Percentiles rank a stretch among this genome's conserved stretches.
These are phyloP conservation scores for Heliornis fulica DNA, from an alignment of 2,113 vertebrate species.

Conservation along the genomic window DNA sequence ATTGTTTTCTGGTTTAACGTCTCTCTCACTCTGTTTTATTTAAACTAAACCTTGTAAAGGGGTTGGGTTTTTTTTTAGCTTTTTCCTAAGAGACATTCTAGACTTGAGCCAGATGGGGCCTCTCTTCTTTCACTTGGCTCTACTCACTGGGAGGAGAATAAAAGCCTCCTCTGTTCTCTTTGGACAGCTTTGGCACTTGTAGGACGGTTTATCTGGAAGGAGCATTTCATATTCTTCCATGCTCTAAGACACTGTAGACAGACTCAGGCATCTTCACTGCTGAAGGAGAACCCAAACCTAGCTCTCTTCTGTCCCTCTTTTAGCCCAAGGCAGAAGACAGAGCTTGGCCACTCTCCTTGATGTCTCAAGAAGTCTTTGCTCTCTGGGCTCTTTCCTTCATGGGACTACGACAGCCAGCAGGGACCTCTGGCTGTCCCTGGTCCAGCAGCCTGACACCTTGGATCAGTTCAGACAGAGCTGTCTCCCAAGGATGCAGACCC, in stretches of 20 bases:
- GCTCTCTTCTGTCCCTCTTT: background rate
- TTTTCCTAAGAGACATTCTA: background rate
- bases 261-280: background rate
- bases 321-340: background rate
- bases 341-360: background rate
- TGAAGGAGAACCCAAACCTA: background rate
- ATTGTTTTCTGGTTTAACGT: background rate
- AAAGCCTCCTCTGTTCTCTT: conserved; percentile 23
- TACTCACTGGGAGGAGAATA: background rate
- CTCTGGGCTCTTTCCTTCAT: background rate
- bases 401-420: background rate
- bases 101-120: background rate
- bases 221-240: background rate
- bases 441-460: background rate
- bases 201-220: background rate
- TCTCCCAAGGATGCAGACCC: background rate
- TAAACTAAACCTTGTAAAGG: background rate
- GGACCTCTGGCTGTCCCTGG: background rate
- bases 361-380: background rate
- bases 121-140: background rate
- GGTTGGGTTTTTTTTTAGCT: background rate
- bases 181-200: background rate
- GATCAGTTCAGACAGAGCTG: background rate
- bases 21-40: background rate
- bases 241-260: background rate